Evolutionary conservation across 2,797 vertebrate species (phyloP).

Genomic region (Scarus forsteni): DNA sequence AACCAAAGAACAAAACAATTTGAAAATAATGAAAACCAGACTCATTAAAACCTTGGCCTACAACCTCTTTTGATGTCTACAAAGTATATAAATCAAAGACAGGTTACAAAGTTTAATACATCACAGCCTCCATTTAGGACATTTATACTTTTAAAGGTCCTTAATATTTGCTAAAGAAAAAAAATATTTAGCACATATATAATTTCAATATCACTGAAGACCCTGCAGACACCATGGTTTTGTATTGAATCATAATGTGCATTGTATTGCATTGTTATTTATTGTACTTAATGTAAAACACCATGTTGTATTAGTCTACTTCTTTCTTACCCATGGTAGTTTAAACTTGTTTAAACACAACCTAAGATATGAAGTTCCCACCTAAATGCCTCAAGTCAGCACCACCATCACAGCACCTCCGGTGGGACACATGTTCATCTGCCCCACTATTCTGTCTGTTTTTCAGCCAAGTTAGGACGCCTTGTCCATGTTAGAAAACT

Average conservation of each 20-base stretch:
- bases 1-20: too few species aligned
- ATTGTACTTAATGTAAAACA: neutral
- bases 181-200: too few species aligned
- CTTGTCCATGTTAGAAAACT: slow-evolving; percentile 25
- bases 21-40: too few species aligned
- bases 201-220: too few species aligned
- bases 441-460: slow-evolving; percentile 20
- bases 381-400: slow-evolving; percentile 20
- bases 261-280: neutral
- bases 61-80: too few species aligned
- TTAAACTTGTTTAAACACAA: neutral
- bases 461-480: slow-evolving; percentile 14
- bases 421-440: slow-evolving; percentile 31
- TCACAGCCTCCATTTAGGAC: too few species aligned
- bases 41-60: too few species aligned
- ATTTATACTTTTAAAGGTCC: too few species aligned
- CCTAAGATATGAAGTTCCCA: slow-evolving; percentile 37
- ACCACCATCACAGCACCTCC: slow-evolving; percentile 16
- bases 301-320: neutral
- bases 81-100: too few species aligned
- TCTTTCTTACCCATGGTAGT: neutral
- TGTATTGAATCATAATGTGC: neutral
- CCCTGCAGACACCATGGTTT: too few species aligned
- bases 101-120: too few species aligned
- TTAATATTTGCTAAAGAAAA: too few species aligned